Conservation (phyloP, 2,113 vertebrate species). For the Vulpes ferrilata region DNA sequence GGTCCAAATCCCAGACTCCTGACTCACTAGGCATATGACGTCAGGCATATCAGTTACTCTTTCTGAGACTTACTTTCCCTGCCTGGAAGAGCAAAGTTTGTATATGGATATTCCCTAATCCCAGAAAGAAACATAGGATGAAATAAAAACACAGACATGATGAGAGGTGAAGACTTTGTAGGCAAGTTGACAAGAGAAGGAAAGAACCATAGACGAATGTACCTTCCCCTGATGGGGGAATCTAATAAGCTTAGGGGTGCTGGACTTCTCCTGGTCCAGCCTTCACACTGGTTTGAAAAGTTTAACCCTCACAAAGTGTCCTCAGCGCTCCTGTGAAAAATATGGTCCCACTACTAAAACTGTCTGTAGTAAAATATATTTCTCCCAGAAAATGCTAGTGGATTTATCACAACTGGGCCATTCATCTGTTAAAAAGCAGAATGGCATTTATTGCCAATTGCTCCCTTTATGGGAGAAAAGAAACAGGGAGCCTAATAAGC, state of each 20-base stretch:
- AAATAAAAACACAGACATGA: neutral
- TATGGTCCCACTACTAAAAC: conserved; percentile 53
- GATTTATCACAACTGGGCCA: conserved; percentile 73
- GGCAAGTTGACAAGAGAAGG: neutral
- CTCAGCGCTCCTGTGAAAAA: conserved; percentile 65
- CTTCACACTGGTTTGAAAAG: neutral
- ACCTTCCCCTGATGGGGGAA: neutral
- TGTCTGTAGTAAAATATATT: conserved; percentile 73
- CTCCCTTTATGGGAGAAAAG: conserved; percentile 76
- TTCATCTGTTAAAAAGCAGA: conserved; percentile 79
- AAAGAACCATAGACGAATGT: neutral
- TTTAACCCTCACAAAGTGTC: conserved; percentile 38
- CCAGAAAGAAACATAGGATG: neutral
- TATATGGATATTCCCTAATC: neutral
- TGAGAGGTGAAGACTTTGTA: neutral
- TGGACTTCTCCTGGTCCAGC: neutral
- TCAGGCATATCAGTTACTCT: neutral
- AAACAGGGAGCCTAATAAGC: conserved; percentile 78
- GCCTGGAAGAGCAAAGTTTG: neutral
- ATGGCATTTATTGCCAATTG: conserved; percentile 78
- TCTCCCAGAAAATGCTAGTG: conserved; percentile 63
- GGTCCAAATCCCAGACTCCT: neutral
- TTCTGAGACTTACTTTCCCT: neutral
- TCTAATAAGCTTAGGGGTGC: neutral
- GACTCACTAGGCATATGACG: no score